Evolutionary conservation across 2,797 vertebrate genomes (phyloP).

Genomic region (Anniella stebbinsi): DNA sequence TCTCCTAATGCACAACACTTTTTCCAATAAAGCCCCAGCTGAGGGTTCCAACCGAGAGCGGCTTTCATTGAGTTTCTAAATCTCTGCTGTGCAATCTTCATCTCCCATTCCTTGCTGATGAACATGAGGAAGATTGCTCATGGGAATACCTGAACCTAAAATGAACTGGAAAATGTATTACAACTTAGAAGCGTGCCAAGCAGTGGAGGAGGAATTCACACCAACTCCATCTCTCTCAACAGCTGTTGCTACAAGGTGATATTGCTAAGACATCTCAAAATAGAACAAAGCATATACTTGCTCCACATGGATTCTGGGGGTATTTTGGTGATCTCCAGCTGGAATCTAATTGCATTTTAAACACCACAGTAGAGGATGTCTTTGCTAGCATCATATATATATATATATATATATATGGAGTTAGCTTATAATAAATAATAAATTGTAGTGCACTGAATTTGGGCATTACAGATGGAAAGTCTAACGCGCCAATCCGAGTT

Average conservation of each 20-base stretch:
- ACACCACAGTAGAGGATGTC: slow-evolving; percentile 56
- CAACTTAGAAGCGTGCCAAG: slow-evolving; percentile 68
- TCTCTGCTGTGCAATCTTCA: slow-evolving; percentile 62
- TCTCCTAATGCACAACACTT: slow-evolving; percentile 62
- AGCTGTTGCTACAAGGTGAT: slow-evolving; percentile 81
- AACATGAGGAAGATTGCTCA: slow-evolving; percentile 68
- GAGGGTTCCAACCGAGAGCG: slow-evolving; percentile 67
- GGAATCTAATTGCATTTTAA: slow-evolving; percentile 80
- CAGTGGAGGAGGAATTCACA: slow-evolving; percentile 71
- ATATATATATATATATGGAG: slow-evolving; percentile 32
- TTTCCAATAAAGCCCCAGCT: slow-evolving; percentile 63
- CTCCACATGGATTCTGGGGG: slow-evolving; percentile 66
- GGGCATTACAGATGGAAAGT: neutral
- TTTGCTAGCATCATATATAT: slow-evolving; percentile 33
- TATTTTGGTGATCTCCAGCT: slow-evolving; percentile 75
- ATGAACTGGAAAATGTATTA: slow-evolving; percentile 75
- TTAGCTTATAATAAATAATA: slow-evolving; percentile 65
- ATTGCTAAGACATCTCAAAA: slow-evolving; percentile 74
- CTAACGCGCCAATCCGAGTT: neutral
- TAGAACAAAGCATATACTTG: slow-evolving; percentile 74
- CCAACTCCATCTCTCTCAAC: slow-evolving; percentile 68
- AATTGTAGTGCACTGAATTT: slow-evolving; percentile 38
- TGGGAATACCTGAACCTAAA: slow-evolving; percentile 80
- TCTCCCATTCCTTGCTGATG: slow-evolving; percentile 53
- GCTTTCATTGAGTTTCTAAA: slow-evolving; percentile 64